phyloP scores from a whole-genome alignment of 2,888 invertebrate genomes.

The Agonopterix subpropinquella region DNA sequence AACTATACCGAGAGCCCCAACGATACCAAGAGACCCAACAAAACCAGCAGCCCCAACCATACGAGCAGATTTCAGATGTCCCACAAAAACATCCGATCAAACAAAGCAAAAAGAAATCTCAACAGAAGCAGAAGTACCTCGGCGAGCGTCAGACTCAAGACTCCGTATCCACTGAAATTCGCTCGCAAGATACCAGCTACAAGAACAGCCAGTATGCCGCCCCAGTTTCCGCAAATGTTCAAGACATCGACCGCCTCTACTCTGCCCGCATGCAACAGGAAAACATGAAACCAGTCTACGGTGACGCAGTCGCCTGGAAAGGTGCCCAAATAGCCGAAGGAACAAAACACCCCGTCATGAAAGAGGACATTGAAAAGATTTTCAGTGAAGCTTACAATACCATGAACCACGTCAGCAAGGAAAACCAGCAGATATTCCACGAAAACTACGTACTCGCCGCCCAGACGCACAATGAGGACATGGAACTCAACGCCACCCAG shows the following conservation, averaged over 20 bases:
- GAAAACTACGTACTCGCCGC: constrained; percentile 26
- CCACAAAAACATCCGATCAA: neutral
- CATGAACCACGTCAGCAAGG: constrained; percentile 40
- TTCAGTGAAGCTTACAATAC: constrained; percentile 46
- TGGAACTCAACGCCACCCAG: constrained; percentile 40
- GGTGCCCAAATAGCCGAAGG: constrained; percentile 33
- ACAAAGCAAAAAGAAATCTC: neutral
- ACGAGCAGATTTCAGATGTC: neutral
- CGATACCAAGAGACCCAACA: neutral
- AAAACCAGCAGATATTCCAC: constrained; percentile 44
- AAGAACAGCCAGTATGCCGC: constrained; percentile 16
- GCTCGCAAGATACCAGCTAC: constrained; percentile 14
- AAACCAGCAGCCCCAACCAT: neutral
- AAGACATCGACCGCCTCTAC: constrained; percentile 27
- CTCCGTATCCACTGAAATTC: constrained; percentile 20
- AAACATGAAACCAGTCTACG: constrained; percentile 20
- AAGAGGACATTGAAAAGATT: constrained; percentile 44
- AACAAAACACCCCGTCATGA: constrained; percentile 24
- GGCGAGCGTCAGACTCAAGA: constrained; percentile 6
- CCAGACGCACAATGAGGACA: constrained; percentile 29
- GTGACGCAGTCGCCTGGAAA: constrained; percentile 37
- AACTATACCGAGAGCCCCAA: neutral
- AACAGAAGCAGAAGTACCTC: neutral
- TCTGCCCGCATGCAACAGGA: constrained; percentile 19
- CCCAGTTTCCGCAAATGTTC: constrained; percentile 10